These are phyloP conservation scores for Pantherophis guttatus DNA, from an alignment of 2,113 vertebrate species.

Conservation along the genomic window DNA sequence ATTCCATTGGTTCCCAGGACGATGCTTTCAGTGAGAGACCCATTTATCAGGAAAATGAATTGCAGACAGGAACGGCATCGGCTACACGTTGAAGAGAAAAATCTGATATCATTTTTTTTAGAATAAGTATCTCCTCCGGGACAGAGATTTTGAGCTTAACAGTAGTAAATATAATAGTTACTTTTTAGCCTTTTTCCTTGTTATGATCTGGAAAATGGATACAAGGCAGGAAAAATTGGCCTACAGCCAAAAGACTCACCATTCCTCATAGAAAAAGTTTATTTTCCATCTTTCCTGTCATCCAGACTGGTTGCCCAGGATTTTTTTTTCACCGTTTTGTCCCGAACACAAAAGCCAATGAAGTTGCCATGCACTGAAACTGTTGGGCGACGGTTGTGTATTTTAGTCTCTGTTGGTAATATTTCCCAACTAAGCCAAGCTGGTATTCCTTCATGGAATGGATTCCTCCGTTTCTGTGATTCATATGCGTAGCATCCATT, in stretches of 20 bases:
- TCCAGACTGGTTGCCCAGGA: not conserved
- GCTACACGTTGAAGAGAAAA: not conserved
- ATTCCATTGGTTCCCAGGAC: not conserved
- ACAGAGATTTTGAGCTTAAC: not conserved
- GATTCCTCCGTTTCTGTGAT: not conserved
- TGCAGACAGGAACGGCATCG: slow-evolving; percentile 28
- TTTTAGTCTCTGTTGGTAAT: not conserved
- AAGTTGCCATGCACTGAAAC: not conserved
- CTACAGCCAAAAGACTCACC: not conserved
- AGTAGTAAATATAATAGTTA: not conserved
- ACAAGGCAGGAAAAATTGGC: too few species aligned
- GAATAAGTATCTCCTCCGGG: not conserved
- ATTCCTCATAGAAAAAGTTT: not conserved
- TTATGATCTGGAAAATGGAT: not conserved
- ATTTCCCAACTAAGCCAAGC: not conserved
- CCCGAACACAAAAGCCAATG: not conserved
- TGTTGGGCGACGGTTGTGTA: not conserved
- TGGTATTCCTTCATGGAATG: not conserved
- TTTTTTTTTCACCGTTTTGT: not conserved
- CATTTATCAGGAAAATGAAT: slow-evolving; percentile 39
- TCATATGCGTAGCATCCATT: too few species aligned
- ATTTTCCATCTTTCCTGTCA: not conserved
- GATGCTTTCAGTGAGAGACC: not conserved
- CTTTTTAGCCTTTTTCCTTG: not conserved
- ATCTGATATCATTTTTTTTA: not conserved